phyloP scores from a whole-genome alignment of 92 coral and sea anemone genomes.

The Bergia sp. region DNA sequence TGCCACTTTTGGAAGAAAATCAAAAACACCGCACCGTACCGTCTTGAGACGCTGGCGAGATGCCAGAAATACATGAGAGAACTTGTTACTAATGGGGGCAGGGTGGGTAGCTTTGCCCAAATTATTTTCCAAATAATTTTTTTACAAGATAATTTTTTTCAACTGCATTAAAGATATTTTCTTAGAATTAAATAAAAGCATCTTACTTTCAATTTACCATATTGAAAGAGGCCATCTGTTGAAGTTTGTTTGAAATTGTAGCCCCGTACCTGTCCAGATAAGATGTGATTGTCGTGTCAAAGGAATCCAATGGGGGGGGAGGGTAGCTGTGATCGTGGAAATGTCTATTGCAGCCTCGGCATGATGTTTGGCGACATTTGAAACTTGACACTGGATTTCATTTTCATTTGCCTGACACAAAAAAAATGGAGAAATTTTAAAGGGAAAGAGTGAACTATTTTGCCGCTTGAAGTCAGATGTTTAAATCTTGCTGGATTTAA shows the following conservation, averaged over 20 bases:
- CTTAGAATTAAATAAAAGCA: background rate
- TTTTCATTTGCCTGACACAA: background rate
- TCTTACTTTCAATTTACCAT: background rate
- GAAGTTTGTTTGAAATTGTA: background rate
- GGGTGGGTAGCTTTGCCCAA: background rate
- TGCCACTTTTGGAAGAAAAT: slow-evolving; percentile 76
- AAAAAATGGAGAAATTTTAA: background rate
- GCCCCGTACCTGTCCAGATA: too few relatives aligned
- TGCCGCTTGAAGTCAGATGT: background rate
- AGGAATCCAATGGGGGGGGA: background rate
- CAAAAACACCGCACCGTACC: slow-evolving; percentile 52
- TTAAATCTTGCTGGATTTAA: background rate
- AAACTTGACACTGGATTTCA: slow-evolving; percentile 10
- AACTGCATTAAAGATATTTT: background rate
- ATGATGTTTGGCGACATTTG: slow-evolving; percentile 43
- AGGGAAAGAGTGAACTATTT: background rate
- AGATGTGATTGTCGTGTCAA: background rate
- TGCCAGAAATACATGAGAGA: slow-evolving; percentile 36
- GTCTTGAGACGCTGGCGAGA: slow-evolving; percentile 12
- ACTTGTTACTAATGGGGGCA: background rate
- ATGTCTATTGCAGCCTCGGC: slow-evolving; percentile 29
- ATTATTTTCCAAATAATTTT: background rate
- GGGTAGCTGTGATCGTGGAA: background rate
- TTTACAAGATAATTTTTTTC: too few relatives aligned
- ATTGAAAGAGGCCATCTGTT: background rate